phyloP scores from a whole-genome alignment of 2,888 invertebrate species.

The Eupithecia abbreviata region DNA sequence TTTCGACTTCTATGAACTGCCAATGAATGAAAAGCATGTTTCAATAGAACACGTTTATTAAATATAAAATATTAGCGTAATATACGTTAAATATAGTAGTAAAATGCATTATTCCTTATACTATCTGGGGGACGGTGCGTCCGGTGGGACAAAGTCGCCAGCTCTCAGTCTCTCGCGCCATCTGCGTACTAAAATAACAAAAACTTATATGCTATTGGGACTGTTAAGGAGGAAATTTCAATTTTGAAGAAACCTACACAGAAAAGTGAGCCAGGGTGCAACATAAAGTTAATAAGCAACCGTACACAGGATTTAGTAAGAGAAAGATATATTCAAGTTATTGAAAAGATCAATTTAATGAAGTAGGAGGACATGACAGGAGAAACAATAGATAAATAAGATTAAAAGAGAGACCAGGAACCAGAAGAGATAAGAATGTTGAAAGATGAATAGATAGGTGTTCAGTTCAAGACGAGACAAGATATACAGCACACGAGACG shows the following conservation, averaged over 20 bases:
- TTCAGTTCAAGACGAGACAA: neutral
- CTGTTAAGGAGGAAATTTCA: constrained; percentile 8
- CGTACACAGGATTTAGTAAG: constrained; percentile 8
- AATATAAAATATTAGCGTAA: constrained; percentile 66
- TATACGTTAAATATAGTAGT: constrained; percentile 50
- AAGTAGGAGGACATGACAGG: constrained; percentile 1
- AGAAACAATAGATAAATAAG: constrained; percentile 36
- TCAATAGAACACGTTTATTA: constrained; percentile 72
- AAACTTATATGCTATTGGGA: constrained; percentile 52
- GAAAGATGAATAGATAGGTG: neutral
- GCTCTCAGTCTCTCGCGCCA: constrained; percentile 75
- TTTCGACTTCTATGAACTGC: constrained; percentile 63
- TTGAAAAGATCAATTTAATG: neutral
- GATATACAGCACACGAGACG: constrained; percentile 80
- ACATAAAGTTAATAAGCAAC: constrained; percentile 43
- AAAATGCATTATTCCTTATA: constrained; percentile 68
- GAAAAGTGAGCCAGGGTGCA: constrained; percentile 50
- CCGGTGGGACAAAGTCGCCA: constrained; percentile 79
- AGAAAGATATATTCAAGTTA: constrained; percentile 15
- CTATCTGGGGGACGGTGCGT: constrained; percentile 79
- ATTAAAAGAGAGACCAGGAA: constrained; percentile 40
- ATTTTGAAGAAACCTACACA: constrained; percentile 27
- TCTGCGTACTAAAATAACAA: constrained; percentile 77
- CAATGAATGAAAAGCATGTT: constrained; percentile 81
- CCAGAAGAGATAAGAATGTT: neutral